A percentile compares a stretch with the other conserved stretches of the same genome.
Conservation (phyloP, 2,113 vertebrate genomes). For the Artemisiospiza belli region DNA sequence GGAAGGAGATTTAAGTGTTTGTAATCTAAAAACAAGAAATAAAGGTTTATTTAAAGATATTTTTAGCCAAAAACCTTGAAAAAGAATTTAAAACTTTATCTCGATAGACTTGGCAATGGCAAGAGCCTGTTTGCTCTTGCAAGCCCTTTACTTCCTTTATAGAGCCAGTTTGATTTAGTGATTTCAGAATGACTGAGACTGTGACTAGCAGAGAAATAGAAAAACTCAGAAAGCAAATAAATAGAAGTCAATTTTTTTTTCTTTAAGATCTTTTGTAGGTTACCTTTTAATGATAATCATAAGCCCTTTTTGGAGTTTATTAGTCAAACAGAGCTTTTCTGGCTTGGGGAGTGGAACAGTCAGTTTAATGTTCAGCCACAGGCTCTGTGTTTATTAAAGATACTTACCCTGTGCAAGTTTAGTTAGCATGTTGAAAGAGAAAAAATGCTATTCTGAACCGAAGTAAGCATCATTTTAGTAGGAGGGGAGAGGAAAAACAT, state of each 20-base stretch:
- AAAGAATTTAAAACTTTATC: neutral
- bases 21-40: neutral
- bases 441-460: neutral
- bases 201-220: neutral
- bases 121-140: neutral
- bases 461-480: neutral
- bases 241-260: neutral
- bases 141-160: neutral
- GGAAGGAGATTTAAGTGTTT: neutral
- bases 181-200: neutral
- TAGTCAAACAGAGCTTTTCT: neutral
- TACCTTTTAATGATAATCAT: neutral
- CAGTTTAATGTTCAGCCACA: neutral
- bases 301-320: neutral
- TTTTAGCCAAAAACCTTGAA: neutral
- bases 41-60: neutral
- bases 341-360: neutral
- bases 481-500: neutral
- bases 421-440: neutral
- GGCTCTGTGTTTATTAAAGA: neutral
- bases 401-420: neutral
- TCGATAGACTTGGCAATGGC: neutral
- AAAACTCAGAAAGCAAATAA: neutral
- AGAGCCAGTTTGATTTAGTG: neutral
- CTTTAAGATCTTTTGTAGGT: neutral